These are phyloP conservation scores for Scaptomyza reducta DNA, from an alignment of 2,888 invertebrate species.

Conservation along the genomic window DNA sequence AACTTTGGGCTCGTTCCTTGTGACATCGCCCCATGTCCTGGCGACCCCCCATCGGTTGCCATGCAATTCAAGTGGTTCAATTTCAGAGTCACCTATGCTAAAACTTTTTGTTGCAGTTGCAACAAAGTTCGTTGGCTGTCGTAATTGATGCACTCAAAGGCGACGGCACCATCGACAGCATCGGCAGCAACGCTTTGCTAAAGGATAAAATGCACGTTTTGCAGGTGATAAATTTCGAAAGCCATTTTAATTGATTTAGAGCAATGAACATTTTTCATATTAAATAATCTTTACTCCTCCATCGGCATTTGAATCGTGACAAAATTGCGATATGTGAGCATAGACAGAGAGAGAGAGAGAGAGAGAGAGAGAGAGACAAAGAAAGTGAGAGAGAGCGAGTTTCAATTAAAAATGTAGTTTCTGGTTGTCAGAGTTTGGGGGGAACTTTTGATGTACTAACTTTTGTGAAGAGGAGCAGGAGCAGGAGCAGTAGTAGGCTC, in stretches of 20 bases:
- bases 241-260: slow-evolving; percentile 68
- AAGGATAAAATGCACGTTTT: slow-evolving; percentile 41
- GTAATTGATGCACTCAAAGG: slow-evolving; percentile 74
- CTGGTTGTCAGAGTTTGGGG: not conserved
- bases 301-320: slow-evolving; percentile 10
- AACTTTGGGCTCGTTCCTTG: slow-evolving; percentile 56
- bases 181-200: slow-evolving; percentile 7
- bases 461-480: slow-evolving; percentile 18
- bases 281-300: slow-evolving; percentile 11
- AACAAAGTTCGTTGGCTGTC: slow-evolving; percentile 53
- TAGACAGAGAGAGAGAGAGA: not conserved
- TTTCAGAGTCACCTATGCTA: slow-evolving; percentile 35
- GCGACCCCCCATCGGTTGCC: not conserved
- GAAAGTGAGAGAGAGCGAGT: slow-evolving; percentile 1
- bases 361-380: not conserved
- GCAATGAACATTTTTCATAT: slow-evolving; percentile 40
- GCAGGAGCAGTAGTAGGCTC: slow-evolving; percentile 13
- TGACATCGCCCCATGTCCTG: slow-evolving; percentile 9
- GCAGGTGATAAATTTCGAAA: slow-evolving; percentile 69
- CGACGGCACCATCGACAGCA: slow-evolving; percentile 10
- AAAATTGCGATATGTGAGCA: slow-evolving; percentile 24
- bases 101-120: slow-evolving; percentile 56
- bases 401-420: slow-evolving; percentile 62
- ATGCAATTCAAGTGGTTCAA: slow-evolving; percentile 23
- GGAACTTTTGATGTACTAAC: slow-evolving; percentile 19